Base-by-base conservation (phyloP, 2,888 invertebrate species). In the Morpho deidamia region DNA sequence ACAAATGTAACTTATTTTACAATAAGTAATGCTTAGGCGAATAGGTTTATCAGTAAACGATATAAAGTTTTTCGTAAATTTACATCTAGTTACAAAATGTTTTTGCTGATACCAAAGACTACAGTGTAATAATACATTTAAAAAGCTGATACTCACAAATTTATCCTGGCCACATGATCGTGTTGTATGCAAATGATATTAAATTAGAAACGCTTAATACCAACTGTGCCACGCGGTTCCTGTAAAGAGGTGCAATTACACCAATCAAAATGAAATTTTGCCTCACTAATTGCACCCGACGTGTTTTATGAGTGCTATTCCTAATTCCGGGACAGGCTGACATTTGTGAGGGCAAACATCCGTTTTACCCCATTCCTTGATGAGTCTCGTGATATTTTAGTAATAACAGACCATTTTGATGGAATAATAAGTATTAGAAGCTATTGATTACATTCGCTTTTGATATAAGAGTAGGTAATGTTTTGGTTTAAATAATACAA, bases 191-290 rank as follows among this genome's bases (percentile, higher is more conserved):
- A 89, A 89, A 89, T 89, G 74, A 82, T 83, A 83, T 87, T 86
- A 87, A 89, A 89, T 88, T 87, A 85, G 84, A 81, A 88, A 73
- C 88, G 84, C 88, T 89, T 89, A 83, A 84, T 85, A 85, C 82
- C 89, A 89, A 89, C 89, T 89, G 89, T 82, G 85, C 67, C 81
- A 67, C 72, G 74, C 72, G 71, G 71, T 74, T 75, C 72, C 75
- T 69, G 75, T 81, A 81, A 86, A 86, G 86, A 88, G 85, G 83
- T 88, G 87, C 85, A 85, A 89, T 89, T 89, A 88, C 83, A 87
- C 82, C 84, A 85, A 89, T 88, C 84, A 88, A 88, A 88, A 82
- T 80, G 79, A 80, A 81, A 87, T 89, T 87, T 83, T 76, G 76
- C 78, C 77, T 66, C 72, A 83, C 86, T 87, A 89, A 88, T 88